Base-by-base conservation (phyloP, 2,888 invertebrate genomes). In the Ennomos fuscantarius region DNA sequence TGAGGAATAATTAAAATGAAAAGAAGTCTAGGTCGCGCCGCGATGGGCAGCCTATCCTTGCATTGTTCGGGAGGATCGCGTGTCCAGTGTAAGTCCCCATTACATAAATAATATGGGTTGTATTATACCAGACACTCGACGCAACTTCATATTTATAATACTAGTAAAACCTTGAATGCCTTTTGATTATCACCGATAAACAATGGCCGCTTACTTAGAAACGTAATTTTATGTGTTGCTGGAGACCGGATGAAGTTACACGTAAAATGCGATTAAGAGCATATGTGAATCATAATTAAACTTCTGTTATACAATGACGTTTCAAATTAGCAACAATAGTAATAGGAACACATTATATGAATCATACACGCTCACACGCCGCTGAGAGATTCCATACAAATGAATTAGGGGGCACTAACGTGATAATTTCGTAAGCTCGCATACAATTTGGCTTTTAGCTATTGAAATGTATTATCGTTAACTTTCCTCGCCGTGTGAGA, bases 401-500 rank as follows among this genome's bases (percentile, higher is more conserved):
- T 87, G 85, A 88, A 87, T 89, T 82, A 85, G 79, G 67, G 62
- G 73, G 63, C 65, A 71, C 69, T 77, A 83, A 89, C 82, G 84
- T 82, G 89, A 87, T 91, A 87, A 90, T 90, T 89, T 86, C 78
- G 81, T 82, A 84, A 85, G 83, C 78, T 82, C 79, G 78, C 82
- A 72, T 81, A 84, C 87, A 89, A 89, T 89, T 89, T 87, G 79
- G 78, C 76, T 80, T 81, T 80, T 81, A 82, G 76, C 87, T 88
- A 89, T 91, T 88, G 89, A 86, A 90, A 91, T 90, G 88, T 86
- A 81, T 87, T 90, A 90, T 91, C 86, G 87, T 86, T 89, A 79
- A 83, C 84, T 89, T 88, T 89, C 86, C 87, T 84, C 79, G 75
- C 69, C 69, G 72, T 70, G 69, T 67, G 70, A 60, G 65, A 66